Evolutionary conservation across 37 sponge, comb jelly and placozoan species (phyloP).

Genomic region (Corticium candelabrum): DNA sequence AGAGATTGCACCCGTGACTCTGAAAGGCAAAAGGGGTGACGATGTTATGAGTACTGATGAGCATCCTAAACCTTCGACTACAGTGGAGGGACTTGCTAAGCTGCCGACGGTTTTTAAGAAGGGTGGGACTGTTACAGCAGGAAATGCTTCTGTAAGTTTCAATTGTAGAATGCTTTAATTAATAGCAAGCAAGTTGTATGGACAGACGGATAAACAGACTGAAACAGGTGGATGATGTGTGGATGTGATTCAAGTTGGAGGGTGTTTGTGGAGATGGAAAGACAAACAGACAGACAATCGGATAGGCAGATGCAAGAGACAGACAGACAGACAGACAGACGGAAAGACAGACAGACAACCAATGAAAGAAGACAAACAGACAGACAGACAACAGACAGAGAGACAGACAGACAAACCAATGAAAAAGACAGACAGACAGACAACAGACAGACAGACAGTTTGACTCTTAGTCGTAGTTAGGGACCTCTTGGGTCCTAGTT

Average conservation of each 20-base stretch:
- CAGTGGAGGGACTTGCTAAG: constrained; percentile 58
- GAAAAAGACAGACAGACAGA: too few species aligned
- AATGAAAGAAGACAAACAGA: too few species aligned
- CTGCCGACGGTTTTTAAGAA: constrained; percentile 91
- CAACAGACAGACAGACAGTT: too few species aligned
- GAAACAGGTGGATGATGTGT: background rate
- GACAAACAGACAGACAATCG: too few species aligned
- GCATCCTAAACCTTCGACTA: constrained; percentile 72
- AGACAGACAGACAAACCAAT: too few species aligned
- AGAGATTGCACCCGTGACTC: constrained; percentile 63
- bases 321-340: too few species aligned
- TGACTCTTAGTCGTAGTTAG: too few species aligned
- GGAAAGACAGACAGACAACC: too few species aligned
- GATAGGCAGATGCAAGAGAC: too few species aligned
- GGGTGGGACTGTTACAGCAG: constrained; percentile 86
- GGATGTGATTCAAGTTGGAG: background rate
- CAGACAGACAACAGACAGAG: too few species aligned
- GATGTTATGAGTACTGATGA: constrained; percentile 72
- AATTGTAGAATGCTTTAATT: background rate
- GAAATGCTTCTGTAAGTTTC: constrained; percentile 87
- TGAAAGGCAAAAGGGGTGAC: constrained; percentile 82
- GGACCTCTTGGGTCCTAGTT: too few species aligned
- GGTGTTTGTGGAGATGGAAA: too few species aligned
- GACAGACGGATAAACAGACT: background rate
- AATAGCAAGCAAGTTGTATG: background rate